Percentiles rank a stretch among this genome's conserved stretches.
Conservation (phyloP, 2,797 vertebrate species). For the Cygnus olor region DNA sequence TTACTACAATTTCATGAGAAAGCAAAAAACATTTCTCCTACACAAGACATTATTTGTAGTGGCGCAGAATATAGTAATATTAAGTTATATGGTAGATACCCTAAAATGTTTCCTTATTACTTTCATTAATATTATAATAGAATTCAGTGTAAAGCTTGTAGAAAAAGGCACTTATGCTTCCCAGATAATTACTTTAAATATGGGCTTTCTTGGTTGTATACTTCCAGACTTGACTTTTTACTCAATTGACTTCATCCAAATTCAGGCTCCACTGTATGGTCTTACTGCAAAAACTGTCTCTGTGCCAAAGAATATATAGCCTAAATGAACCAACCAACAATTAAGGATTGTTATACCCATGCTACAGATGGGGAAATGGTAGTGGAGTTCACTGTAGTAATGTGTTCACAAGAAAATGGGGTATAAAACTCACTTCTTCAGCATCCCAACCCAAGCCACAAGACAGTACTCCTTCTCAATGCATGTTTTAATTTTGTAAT, state of each 20-base stretch:
- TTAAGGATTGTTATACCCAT: not conserved
- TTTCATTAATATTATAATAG: not conserved
- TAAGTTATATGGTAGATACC: not conserved
- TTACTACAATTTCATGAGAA: not conserved
- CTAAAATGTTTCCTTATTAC: not conserved
- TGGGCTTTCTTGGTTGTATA: not conserved
- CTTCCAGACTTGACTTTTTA: not conserved
- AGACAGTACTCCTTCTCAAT: not conserved
- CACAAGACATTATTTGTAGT: fast-evolving
- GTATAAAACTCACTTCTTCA: not conserved
- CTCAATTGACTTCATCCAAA: not conserved
- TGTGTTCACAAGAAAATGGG: fast-evolving
- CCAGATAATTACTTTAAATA: not conserved
- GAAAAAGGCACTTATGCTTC: not conserved
- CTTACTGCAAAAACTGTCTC: not conserved
- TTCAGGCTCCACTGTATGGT: not conserved
- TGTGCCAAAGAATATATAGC: fast-evolving
- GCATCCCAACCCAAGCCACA: not conserved
- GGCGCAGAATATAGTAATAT: not conserved
- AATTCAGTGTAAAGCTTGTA: not conserved
- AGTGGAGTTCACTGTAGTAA: not conserved
- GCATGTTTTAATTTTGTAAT: not conserved
- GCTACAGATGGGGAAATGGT: not conserved
- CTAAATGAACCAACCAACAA: not conserved
- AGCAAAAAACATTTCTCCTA: not conserved